Evolutionary conservation across 37 sponge, comb jelly and placozoan species (phyloP).

Genomic region (Ianthella basta): DNA sequence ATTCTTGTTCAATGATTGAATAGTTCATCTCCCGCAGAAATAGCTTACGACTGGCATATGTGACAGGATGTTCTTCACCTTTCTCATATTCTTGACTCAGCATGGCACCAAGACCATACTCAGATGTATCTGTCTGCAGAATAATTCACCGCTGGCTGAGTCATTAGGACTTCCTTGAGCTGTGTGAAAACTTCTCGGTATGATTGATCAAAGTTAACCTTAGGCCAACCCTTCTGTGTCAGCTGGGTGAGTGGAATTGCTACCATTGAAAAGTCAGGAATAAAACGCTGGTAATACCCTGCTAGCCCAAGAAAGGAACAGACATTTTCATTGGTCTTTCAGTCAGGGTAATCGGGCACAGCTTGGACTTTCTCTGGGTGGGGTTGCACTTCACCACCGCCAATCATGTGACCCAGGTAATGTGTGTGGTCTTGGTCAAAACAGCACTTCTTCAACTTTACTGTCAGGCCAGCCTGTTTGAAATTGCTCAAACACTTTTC

Average conservation of each 20-base stretch:
- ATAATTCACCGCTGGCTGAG: slow-evolving; percentile 44
- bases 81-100: slow-evolving; percentile 27
- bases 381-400: slow-evolving; percentile 29
- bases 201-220: background rate
- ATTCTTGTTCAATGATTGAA: slow-evolving; percentile 38
- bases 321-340: slow-evolving; percentile 36
- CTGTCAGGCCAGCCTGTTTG: slow-evolving; percentile 22
- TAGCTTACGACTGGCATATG: slow-evolving; percentile 12
- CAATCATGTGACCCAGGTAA: slow-evolving; percentile 45
- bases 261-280: slow-evolving; percentile 25
- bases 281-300: slow-evolving; percentile 38
- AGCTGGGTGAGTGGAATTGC: slow-evolving; percentile 34
- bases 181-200: background rate
- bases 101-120: slow-evolving; percentile 54
- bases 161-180: background rate
- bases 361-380: slow-evolving; percentile 45
- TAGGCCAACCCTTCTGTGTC: slow-evolving; percentile 24
- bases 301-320: slow-evolving; percentile 39
- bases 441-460: slow-evolving; percentile 17
- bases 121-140: slow-evolving; percentile 52
- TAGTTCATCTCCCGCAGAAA: slow-evolving; percentile 21
- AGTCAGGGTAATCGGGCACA: background rate
- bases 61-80: slow-evolving; percentile 29
- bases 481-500: slow-evolving; percentile 2
- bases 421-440: slow-evolving; percentile 2